Base-by-base conservation (phyloP, 2,113 vertebrate species). In the Tenrec ecaudatus region DNA sequence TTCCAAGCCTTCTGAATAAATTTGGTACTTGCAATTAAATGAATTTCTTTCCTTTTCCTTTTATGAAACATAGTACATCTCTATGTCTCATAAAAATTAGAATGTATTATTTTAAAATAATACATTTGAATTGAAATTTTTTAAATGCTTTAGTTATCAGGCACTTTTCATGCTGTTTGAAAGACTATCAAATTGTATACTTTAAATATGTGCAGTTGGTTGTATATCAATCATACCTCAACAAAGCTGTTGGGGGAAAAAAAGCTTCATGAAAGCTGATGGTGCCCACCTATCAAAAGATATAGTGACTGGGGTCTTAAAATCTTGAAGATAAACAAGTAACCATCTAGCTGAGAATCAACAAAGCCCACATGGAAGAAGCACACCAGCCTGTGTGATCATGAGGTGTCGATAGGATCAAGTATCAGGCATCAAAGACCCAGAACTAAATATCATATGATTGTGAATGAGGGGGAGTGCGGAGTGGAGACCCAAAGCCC, bases 1-100 rank as follows among this genome's bases (percentile, higher is more conserved):
- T n/a, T 98, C 99, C 4, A 99, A 99, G 98, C 98, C 99, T 91
- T 98, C 98, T 80, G 99, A 99, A 98, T 99, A 98, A 99, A 97
- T 88, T 90, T 96, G 94, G 95, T 96, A 98, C 90, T 95, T 96
- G 87, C 95, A 91, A 89, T 95, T 96, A 89, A 96, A 95, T 97
- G 97, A 79, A 90, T 96, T 96, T 94, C n/a, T 93, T 95, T 95
- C 86, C 89, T 94, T 91, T 93, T 81, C 57, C 91, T 96, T 97
- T 97, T 90, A 93, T 84, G 95, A 96, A 33, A 36, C 20, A 36
- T 73, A 73, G 84, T 95, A n/a, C 82, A 60, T 93, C 88, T 82
- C 73, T 92, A 5, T 96, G 64, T 95, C 82, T 95, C 91, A 92
- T 86, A 96, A 97, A 97, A 96, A 94, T 90, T 92, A 95, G 91